Evolutionary conservation across 2,797 vertebrate genomes (phyloP).

Genomic region (Neomorphus geoffroyi): DNA sequence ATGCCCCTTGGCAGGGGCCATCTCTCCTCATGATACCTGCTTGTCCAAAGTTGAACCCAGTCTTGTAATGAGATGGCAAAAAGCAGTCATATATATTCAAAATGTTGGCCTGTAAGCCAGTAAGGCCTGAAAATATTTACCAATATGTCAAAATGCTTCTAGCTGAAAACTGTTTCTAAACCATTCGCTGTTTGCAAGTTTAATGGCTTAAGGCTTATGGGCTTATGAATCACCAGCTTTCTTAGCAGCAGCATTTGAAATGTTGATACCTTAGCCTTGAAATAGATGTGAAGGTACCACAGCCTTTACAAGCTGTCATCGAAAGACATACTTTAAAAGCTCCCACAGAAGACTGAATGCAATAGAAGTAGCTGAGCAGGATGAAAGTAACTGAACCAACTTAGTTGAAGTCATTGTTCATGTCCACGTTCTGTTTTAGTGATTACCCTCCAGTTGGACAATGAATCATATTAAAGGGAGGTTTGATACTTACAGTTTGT

Average conservation of each 20-base stretch:
- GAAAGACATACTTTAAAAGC: slow-evolving; percentile 64
- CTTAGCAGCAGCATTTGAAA: slow-evolving; percentile 67
- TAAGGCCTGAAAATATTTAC: slow-evolving; percentile 69
- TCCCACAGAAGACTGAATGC: slow-evolving; percentile 43
- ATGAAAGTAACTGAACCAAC: slow-evolving; percentile 34
- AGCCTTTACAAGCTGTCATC: slow-evolving; percentile 63
- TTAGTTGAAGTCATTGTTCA: slow-evolving; percentile 60
- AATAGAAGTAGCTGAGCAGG: slow-evolving; percentile 14
- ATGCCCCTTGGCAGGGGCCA: slow-evolving; percentile 23
- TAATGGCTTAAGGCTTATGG: slow-evolving; percentile 68
- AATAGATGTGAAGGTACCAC: slow-evolving; percentile 68
- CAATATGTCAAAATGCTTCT: slow-evolving; percentile 69
- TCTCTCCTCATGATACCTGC: slow-evolving; percentile 42
- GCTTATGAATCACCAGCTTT: slow-evolving; percentile 63
- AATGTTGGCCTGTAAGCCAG: slow-evolving; percentile 63
- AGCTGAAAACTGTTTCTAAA: slow-evolving; percentile 57
- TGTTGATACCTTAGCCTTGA: slow-evolving; percentile 71
- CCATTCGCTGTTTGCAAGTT: slow-evolving; percentile 66
- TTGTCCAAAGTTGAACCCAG: slow-evolving; percentile 39
- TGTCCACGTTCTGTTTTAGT: slow-evolving; percentile 25
- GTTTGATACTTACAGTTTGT: slow-evolving; percentile 9
- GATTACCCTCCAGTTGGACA: slow-evolving; percentile 13
- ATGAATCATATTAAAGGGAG: slow-evolving; percentile 47
- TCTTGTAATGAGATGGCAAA: slow-evolving; percentile 63
- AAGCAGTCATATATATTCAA: slow-evolving; percentile 70